These are phyloP conservation scores for Porites evermanni DNA, from an alignment of 92 coral and sea anemone genomes.

Conservation along the genomic window DNA sequence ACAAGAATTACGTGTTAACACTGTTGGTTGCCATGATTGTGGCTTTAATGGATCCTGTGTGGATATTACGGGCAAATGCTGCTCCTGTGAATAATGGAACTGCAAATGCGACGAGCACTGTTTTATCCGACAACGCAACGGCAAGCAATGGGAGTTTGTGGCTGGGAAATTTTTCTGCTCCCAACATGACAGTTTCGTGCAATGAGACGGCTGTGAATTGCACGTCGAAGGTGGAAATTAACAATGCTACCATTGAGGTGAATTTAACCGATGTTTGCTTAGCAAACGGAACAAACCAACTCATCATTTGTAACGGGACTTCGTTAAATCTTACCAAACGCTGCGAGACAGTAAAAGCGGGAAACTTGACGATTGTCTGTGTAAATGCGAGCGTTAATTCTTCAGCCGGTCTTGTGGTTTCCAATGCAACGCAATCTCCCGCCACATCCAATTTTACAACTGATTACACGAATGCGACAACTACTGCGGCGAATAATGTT, in stretches of 20 bases:
- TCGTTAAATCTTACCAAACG: conserved; percentile 72
- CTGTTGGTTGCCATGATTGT: conserved; percentile 7
- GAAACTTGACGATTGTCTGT: conserved; percentile 58
- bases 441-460: conserved; percentile 40
- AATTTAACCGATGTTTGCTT: conserved; percentile 75
- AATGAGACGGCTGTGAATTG: conserved; percentile 63
- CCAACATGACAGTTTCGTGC: conserved; percentile 65
- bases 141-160: conserved; percentile 26
- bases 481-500: background rate
- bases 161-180: conserved; percentile 52
- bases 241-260: conserved; percentile 36
- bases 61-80: conserved; percentile 11
- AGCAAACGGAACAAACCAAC: conserved; percentile 44
- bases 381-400: conserved; percentile 60
- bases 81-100: conserved; percentile 17
- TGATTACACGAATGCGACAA: conserved; percentile 23
- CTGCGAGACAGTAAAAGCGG: conserved; percentile 54
- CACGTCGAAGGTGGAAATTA: conserved; percentile 40
- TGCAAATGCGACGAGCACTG: background rate
- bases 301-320: conserved; percentile 63
- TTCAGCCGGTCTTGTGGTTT: conserved; percentile 27
- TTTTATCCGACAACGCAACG: conserved; percentile 11
- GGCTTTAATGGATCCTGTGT: conserved; percentile 2
- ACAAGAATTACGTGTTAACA: conserved; percentile 22
- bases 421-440: conserved; percentile 48